phyloP scores from a whole-genome alignment of 2,888 invertebrate species.

The Dusona sp. region DNA sequence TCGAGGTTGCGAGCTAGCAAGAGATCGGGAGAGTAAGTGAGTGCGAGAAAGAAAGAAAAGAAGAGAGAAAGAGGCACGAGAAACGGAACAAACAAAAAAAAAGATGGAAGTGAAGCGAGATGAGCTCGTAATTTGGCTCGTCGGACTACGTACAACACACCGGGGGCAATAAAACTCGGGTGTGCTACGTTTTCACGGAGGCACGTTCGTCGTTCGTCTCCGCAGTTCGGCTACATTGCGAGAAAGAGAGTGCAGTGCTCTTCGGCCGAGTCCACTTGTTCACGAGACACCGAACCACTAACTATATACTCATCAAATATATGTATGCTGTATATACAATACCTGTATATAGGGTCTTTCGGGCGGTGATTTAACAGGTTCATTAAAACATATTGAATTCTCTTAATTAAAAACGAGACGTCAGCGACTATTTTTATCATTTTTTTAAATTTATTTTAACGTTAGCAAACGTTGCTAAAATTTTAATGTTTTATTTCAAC shows the following conservation, averaged over 20 bases:
- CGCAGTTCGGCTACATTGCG: constrained; percentile 51
- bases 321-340: not conserved
- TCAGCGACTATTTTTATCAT: not conserved
- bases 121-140: constrained; percentile 78
- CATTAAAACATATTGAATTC: not conserved
- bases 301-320: constrained; percentile 21
- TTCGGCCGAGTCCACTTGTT: constrained; percentile 62
- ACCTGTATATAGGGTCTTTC: not conserved
- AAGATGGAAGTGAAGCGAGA: constrained; percentile 65
- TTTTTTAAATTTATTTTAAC: not conserved
- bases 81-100: constrained; percentile 35
- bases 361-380: constrained; percentile 9
- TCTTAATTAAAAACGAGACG: not conserved
- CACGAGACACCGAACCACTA: constrained; percentile 40
- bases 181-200: constrained; percentile 76
- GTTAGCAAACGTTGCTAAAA: not conserved
- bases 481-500: not conserved
- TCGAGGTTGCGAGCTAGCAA: constrained; percentile 66
- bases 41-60: constrained; percentile 25
- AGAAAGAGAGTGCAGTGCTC: constrained; percentile 52
- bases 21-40: constrained; percentile 7
- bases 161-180: constrained; percentile 80
- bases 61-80: constrained; percentile 3
- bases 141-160: constrained; percentile 59
- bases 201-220: constrained; percentile 79